phyloP scores from a whole-genome alignment of 2,888 invertebrate species.

The Marronus borbonicus region DNA sequence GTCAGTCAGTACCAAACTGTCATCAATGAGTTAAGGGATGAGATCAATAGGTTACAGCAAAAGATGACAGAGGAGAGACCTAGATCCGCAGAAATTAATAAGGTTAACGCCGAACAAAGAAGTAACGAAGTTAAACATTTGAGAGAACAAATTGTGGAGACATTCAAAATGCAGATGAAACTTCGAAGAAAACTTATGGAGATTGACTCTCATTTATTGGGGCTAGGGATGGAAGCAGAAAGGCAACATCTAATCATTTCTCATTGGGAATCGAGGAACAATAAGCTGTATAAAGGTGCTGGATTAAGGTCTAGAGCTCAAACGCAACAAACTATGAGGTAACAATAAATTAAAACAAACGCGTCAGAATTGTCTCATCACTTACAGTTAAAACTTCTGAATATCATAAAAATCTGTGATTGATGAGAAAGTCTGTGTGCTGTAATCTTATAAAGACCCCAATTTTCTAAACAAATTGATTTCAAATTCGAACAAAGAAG shows the following conservation, averaged over 20 bases:
- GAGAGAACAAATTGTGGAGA: constrained; percentile 88
- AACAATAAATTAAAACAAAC: constrained; percentile 25
- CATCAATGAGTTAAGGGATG: constrained; percentile 86
- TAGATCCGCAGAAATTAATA: constrained; percentile 71
- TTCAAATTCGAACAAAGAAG: constrained; percentile 52
- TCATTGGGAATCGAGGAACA: constrained; percentile 90
- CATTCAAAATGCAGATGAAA: constrained; percentile 95
- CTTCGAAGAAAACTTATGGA: constrained; percentile 90
- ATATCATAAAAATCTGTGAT: too few species aligned
- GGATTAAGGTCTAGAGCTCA: constrained; percentile 74
- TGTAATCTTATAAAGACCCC: too few species aligned
- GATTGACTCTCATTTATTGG: constrained; percentile 90
- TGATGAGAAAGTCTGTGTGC: too few species aligned
- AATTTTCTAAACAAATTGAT: background rate
- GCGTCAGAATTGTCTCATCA: too few species aligned
- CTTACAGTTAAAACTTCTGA: too few species aligned
- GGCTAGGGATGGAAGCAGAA: constrained; percentile 90
- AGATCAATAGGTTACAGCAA: constrained; percentile 84
- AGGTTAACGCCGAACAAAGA: constrained; percentile 63
- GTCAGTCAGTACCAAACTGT: constrained; percentile 89
- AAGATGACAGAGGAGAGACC: constrained; percentile 84
- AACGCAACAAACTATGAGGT: constrained; percentile 77
- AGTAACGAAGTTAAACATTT: constrained; percentile 68
- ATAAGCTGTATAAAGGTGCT: constrained; percentile 78
- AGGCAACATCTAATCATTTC: constrained; percentile 90